phyloP scores from a whole-genome alignment of 2,888 invertebrate species.

The Physocephala rufipes region DNA sequence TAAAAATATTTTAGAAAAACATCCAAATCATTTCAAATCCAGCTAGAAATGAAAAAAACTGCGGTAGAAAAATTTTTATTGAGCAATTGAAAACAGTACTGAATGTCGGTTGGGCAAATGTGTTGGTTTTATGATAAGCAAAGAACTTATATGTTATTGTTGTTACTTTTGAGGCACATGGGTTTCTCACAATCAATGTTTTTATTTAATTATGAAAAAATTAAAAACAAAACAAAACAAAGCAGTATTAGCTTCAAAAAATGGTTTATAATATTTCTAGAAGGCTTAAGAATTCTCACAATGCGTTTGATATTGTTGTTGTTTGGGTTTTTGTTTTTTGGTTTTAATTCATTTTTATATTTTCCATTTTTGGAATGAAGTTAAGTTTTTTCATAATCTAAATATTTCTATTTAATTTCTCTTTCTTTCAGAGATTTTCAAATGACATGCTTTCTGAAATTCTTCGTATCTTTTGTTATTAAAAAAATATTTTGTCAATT shows the following conservation, averaged over 20 bases:
- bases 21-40: slow-evolving; percentile 8
- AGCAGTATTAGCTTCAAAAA: background rate
- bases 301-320: slow-evolving; percentile 11
- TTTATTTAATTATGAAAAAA: slow-evolving; percentile 32
- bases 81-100: background rate
- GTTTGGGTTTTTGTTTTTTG: background rate
- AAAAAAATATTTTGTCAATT: no score
- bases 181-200: slow-evolving; percentile 27
- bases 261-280: no score
- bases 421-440: no score
- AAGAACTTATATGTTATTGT: slow-evolving; percentile 4
- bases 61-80: slow-evolving; percentile 21
- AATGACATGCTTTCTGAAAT: no score
- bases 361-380: background rate
- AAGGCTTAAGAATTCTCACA: slow-evolving; percentile 14
- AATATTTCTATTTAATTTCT: no score
- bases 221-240: slow-evolving; percentile 5
- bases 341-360: background rate
- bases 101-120: slow-evolving; percentile 1
- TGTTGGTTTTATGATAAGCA: slow-evolving; percentile 23
- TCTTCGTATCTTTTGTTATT: no score
- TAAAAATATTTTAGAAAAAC: background rate
- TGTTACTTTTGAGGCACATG: background rate
- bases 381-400: background rate
- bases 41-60: slow-evolving; percentile 17